Percentiles rank a stretch among this genome's conserved stretches.
phyloP scores from a whole-genome alignment of 2,797 vertebrate genomes.

The Florisuga fusca region DNA sequence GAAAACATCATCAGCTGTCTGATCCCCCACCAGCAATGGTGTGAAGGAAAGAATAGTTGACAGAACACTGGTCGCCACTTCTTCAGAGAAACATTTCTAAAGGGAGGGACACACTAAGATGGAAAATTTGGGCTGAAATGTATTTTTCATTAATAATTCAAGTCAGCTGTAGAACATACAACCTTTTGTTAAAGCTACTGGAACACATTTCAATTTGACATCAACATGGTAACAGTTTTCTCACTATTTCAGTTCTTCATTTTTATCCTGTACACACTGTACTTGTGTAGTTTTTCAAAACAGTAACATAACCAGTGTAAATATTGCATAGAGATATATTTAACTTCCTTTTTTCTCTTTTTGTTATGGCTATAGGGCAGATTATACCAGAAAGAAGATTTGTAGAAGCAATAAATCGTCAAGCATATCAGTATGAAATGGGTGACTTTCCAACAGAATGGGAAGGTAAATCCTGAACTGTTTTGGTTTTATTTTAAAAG shows the following conservation, averaged over 20 bases:
- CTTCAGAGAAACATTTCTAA: not conserved
- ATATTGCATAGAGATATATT: not conserved
- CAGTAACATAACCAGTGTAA: not conserved
- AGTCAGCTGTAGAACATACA: not conserved
- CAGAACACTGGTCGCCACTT: not conserved
- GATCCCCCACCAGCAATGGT: not conserved
- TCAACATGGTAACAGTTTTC: not conserved
- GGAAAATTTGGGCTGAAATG: not conserved
- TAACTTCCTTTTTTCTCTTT: not conserved
- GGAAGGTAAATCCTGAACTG: constrained; percentile 87
- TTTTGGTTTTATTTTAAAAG: not conserved
- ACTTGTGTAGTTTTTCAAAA: not conserved
- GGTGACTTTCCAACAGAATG: constrained; percentile 92
- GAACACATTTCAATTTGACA: not conserved
- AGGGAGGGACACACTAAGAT: not conserved
- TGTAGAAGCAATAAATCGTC: constrained; percentile 82
- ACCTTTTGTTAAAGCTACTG: not conserved
- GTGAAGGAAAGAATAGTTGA: not conserved
- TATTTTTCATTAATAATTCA: not conserved
- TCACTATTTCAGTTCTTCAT: not conserved
- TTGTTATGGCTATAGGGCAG: constrained; percentile 77
- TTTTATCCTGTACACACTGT: not conserved
- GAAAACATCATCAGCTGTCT: not conserved
- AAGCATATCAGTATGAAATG: constrained; percentile 83
- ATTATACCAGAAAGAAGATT: constrained; percentile 86